These are phyloP conservation scores for Xanthia icteritia DNA, from an alignment of 2,888 invertebrate genomes.

Conservation along the genomic window DNA sequence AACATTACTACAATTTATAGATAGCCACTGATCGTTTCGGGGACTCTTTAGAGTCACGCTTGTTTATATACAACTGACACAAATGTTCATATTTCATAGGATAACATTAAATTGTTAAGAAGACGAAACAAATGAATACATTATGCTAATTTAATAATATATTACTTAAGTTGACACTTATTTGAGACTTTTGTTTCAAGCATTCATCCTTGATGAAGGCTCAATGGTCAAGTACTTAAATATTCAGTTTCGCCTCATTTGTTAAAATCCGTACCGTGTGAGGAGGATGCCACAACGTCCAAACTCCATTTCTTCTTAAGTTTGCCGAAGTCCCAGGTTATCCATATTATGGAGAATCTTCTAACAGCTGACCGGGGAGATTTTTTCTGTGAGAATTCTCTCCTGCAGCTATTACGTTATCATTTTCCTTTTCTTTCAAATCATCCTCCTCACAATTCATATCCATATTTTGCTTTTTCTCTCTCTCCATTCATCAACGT, in stretches of 20 bases:
- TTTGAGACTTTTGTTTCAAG: background rate
- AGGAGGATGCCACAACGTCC: background rate
- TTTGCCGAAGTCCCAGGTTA: background rate
- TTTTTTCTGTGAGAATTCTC: background rate
- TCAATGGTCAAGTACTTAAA: background rate
- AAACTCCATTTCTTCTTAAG: background rate
- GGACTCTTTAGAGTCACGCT: too few relatives aligned
- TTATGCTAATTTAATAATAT: slow-evolving; percentile 20
- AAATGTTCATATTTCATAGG: background rate
- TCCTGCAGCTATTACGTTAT: background rate
- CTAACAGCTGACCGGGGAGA: background rate
- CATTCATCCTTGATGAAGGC: background rate
- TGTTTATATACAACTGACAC: too few relatives aligned
- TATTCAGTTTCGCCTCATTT: background rate
- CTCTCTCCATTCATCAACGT: background rate
- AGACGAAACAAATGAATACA: background rate
- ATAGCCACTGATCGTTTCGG: too few relatives aligned
- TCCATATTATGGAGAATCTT: background rate
- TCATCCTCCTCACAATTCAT: background rate
- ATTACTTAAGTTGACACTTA: background rate
- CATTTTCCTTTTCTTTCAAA: background rate
- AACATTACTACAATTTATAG: too few relatives aligned
- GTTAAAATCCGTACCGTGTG: background rate
- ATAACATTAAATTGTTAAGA: background rate
- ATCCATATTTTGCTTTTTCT: background rate